Percentiles rank a stretch among this genome's conserved stretches.
Evolutionary conservation across 2,888 invertebrate genomes (phyloP).

Genomic region (Mythimna albipuncta): DNA sequence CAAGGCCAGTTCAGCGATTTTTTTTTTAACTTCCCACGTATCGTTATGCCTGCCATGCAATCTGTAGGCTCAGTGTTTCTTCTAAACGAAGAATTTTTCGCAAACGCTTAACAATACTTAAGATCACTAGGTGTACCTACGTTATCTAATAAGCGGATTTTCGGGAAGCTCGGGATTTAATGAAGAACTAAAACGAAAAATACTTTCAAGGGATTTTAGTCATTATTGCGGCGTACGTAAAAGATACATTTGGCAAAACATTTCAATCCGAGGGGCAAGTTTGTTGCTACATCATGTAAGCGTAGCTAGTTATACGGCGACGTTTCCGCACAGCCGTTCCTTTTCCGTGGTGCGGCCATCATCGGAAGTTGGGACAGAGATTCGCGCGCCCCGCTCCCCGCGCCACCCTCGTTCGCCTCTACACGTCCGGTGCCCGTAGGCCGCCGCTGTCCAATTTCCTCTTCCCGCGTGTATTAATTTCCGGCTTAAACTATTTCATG

Average conservation of each 20-base stretch:
- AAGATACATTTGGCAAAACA: constrained; percentile 23
- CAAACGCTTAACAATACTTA: not conserved
- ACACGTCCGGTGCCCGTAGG: constrained; percentile 82
- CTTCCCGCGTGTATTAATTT: constrained; percentile 88
- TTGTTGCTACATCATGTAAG: constrained; percentile 24
- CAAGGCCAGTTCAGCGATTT: constrained; percentile 44
- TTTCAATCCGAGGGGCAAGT: constrained; percentile 13
- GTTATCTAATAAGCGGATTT: constrained; percentile 50
- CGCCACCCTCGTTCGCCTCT: constrained; percentile 71
- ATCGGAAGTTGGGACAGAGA: constrained; percentile 83
- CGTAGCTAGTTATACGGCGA: constrained; percentile 37
- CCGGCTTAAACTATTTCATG: constrained; percentile 84
- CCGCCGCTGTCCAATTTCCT: constrained; percentile 88
- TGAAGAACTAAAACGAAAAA: constrained; percentile 22
- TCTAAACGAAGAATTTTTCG: not conserved
- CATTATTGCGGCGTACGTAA: not conserved
- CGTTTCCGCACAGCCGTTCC: constrained; percentile 70
- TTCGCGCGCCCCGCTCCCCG: constrained; percentile 73
- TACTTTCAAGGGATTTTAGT: constrained; percentile 10
- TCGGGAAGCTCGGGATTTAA: constrained; percentile 16
- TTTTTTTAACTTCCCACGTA: constrained; percentile 41
- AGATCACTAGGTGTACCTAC: constrained; percentile 9
- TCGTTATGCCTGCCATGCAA: constrained; percentile 24
- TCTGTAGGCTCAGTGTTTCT: constrained; percentile 5
- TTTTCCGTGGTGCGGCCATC: constrained; percentile 78